Percentiles rank a stretch among this genome's conserved stretches.
Evolutionary conservation across 2,888 invertebrate genomes (phyloP).

Genomic region (Actias luna): DNA sequence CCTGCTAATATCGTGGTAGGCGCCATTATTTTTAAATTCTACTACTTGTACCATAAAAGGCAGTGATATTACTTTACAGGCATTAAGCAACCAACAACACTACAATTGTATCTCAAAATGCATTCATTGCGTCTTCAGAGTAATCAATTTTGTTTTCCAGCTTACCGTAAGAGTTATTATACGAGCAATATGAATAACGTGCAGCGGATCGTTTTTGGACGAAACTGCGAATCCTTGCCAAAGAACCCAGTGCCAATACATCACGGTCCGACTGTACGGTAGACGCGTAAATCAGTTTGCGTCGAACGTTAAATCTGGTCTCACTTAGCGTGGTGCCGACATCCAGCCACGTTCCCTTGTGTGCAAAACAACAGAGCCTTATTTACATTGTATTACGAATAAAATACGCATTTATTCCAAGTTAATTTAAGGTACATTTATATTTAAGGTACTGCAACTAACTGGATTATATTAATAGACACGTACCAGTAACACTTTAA

Average conservation of each 20-base stretch:
- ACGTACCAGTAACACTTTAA: no score
- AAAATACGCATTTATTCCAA: neutral
- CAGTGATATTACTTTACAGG: no score
- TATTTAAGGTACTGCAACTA: no score
- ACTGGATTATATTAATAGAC: no score
- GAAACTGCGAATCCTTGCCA: conserved; percentile 13
- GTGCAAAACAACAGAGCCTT: conserved; percentile 41
- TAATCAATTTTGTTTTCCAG: neutral
- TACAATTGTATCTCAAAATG: neutral
- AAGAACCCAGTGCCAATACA: conserved; percentile 11
- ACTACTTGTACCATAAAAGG: no score
- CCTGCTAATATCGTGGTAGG: no score
- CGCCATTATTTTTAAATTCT: no score
- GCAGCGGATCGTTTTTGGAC: conserved; percentile 8
- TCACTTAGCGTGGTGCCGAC: conserved; percentile 41
- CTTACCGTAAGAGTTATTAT: conserved; percentile 2
- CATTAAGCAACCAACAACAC: neutral
- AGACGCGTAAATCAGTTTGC: conserved; percentile 60
- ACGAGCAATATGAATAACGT: neutral
- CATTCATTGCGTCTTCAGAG: neutral
- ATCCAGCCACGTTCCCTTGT: conserved; percentile 28
- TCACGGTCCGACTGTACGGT: conserved; percentile 21
- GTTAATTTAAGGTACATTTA: no score
- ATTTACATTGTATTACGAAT: conserved; percentile 1
- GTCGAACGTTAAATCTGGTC: conserved; percentile 59